Evolutionary conservation across 2,888 invertebrate species (phyloP), one percentile per base, ranked within the genome.

Genomic region (Frankliniella intonsa): DNA sequence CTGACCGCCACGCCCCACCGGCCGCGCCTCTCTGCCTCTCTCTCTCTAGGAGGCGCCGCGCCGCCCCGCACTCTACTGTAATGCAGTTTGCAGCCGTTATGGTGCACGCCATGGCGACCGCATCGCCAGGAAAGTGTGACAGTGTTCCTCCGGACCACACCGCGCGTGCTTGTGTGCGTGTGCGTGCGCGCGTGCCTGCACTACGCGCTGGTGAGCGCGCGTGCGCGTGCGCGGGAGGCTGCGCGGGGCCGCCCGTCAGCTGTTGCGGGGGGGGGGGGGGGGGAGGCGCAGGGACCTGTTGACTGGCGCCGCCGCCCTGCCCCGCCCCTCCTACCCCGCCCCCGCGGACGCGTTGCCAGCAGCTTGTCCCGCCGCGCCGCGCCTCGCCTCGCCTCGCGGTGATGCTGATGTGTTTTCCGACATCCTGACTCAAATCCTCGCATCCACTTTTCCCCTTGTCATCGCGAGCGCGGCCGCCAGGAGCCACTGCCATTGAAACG

Each of bases 401-500:
- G 69, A 1, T 76, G 69, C 25, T n/a, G 65, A n/a, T 55, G 55
- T 69, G 69, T 69, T 76, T 22, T 22, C 25, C 69, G 69, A 76
- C 69, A 25, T 76, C 22, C 25, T 76, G 69, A 76, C 69, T 76
- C 69, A 76, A 76, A 76, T 76, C 69, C 69, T 22, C 12, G 22
- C 25, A 22, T 9, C 69, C 22, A n/a, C 69, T n/a, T 22, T 55
- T n/a, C n/a, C 22, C 69, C 69, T n/a, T 76, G 69, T 76, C 25
- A 76, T 76, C 69, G 25, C 12, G 11, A n/a, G n/a, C n/a, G n/a
- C n/a, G n/a, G n/a, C n/a, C n/a, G 10, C 25, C 12, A 22, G 11
- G 25, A 25, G 69, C 10, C 69, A 76, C 12, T 76, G 69, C n/a
- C 69, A 69, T 22, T 69, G 22, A n/a, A 22, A 22, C 69, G 69